Evolutionary conservation across 2,888 invertebrate species (phyloP).

Genomic region (Drosophila barbarae): DNA sequence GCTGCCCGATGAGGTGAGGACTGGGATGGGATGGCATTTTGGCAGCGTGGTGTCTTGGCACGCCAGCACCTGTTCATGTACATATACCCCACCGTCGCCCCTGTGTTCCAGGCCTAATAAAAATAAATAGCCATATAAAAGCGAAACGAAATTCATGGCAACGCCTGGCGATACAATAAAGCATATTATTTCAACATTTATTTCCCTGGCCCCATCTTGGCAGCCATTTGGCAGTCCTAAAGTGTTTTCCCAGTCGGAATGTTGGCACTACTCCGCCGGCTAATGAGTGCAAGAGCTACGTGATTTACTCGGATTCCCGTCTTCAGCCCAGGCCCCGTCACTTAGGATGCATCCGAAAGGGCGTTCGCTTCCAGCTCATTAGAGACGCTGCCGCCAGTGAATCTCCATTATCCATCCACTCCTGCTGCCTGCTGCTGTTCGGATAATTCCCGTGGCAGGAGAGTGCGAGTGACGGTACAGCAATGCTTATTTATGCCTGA

Average conservation of each 20-base stretch:
- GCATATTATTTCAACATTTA: conserved; percentile 61
- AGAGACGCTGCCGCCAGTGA: conserved; percentile 26
- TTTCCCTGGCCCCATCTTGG: conserved; percentile 46
- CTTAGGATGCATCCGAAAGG: conserved; percentile 22
- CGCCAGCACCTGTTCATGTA: conserved; percentile 34
- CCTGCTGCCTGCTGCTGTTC: background rate
- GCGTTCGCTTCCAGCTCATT: conserved; percentile 40
- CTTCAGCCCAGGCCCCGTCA: background rate
- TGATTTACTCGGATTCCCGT: conserved; percentile 38
- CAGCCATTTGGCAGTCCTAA: conserved; percentile 53
- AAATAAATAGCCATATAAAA: conserved; percentile 50
- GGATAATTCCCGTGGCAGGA: conserved; percentile 22
- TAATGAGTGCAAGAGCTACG: conserved; percentile 43
- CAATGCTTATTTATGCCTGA: conserved; percentile 43
- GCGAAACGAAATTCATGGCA: conserved; percentile 47
- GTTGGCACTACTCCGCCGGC: conserved; percentile 30
- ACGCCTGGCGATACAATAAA: conserved; percentile 50
- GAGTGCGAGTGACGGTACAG: conserved; percentile 14
- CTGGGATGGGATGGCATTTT: conserved; percentile 6
- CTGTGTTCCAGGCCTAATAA: conserved; percentile 43
- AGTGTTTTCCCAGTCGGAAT: conserved; percentile 45
- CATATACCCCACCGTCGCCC: background rate
- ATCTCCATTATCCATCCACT: conserved; percentile 31
- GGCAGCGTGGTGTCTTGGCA: conserved; percentile 38
- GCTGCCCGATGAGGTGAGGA: conserved; percentile 9